Evolutionary conservation across 2,888 invertebrate genomes (phyloP), one percentile per base, ranked within the genome.

Genomic region (Protophormia terraenovae): DNA sequence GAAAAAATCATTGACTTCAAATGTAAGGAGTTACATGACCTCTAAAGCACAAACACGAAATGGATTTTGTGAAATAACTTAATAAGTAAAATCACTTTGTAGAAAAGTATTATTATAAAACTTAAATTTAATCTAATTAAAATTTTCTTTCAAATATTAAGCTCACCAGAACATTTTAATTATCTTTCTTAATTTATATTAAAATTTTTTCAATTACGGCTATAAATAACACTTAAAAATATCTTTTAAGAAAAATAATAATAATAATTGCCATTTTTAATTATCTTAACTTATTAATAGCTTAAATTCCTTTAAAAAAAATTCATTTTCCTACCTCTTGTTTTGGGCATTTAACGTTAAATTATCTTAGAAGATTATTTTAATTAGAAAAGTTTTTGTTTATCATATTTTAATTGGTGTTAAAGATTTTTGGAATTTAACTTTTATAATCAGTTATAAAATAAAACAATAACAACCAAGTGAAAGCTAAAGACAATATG

Each of bases 351-450:
- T 41, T 41, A 29, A 58, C 24, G 14, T 24, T 6, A 14, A 38
- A 22, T 64, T 64, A 22, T 24, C 27, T 27, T 22, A 47, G 16
- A 2, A 67, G 35, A 71, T 71, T 71, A 55, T 24, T 55, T 71
- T 71, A 71, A 71, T 71, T 27, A 27, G 12, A 71, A 55, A 71
- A 71, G 38, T 71, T 71, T 71, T 55, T 55, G 24, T 24, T 32
- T 73, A 35, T 35, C n/a, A n/a, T 50, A 47, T 47, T 73, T 29
- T 73, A 62, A 73, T 73, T 73, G 60, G 22, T 60, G 24, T 35
- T 73, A 32, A 73, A 73, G 6, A 47, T 47, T 14, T 4, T 41
- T 73, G 32, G 16, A 73, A 62, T 47, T 16, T 32, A 35, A 35
- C 50, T 75, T 71, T 55, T 38, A 6, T 22, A 35, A 71, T 53